A percentile compares a stretch with the other conserved stretches of the same genome.
phyloP scores from a whole-genome alignment of 2,113 vertebrate genomes.

The Dipodomys merriami region DNA sequence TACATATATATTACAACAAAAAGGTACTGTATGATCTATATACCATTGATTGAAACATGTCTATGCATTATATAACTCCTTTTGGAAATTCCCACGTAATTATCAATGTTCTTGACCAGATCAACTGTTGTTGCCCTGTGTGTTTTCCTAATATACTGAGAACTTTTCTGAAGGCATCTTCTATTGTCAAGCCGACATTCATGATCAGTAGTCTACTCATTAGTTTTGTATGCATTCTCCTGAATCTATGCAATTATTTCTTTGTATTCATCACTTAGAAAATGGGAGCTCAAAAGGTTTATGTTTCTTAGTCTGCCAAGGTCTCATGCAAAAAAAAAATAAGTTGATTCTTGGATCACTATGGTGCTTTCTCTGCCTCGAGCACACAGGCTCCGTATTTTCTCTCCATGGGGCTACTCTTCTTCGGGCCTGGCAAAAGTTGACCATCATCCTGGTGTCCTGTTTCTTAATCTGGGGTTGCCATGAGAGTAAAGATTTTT shows the following conservation, averaged over 20 bases:
- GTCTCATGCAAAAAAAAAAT: not conserved
- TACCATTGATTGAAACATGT: not conserved
- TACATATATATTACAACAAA: not conserved
- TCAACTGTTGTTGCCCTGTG: not conserved
- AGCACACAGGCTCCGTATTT: not conserved
- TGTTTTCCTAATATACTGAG: not conserved
- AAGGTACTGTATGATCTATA: not conserved
- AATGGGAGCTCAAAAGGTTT: not conserved
- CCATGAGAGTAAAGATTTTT: no score
- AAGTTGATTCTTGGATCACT: not conserved
- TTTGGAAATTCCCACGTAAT: not conserved
- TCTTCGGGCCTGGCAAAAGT: not conserved
- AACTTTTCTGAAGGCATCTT: not conserved
- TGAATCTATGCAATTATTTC: not conserved
- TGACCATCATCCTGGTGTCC: not conserved
- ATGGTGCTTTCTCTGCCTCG: not conserved
- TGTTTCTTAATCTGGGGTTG: not conserved
- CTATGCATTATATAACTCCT: not conserved
- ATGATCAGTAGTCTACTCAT: not conserved
- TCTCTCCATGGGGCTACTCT: not conserved
- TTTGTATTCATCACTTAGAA: not conserved
- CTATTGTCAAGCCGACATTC: not conserved
- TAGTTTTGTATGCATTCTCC: constrained; percentile 4
- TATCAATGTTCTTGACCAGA: not conserved
- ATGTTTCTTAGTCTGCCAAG: not conserved